Base-by-base conservation (phyloP, 2,888 invertebrate species). In the Eilema griseolum region DNA sequence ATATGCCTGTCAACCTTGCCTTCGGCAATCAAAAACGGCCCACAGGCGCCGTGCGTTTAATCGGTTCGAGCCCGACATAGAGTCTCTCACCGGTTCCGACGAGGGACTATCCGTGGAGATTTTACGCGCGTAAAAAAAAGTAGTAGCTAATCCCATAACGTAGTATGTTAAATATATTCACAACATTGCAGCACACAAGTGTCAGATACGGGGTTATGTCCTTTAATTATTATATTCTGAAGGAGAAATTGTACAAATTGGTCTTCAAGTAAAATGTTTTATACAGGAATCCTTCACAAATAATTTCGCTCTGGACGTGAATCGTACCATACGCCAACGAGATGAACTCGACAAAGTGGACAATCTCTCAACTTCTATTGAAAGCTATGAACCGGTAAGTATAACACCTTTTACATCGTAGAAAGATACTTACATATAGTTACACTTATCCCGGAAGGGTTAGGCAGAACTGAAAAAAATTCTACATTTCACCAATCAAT, bases 351-450 rank as follows among this genome's bases (percentile, higher is more conserved):
- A 89, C 20, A 88, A 81, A 33, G 28, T 94, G 2, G 90, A 89
- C 0, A 73, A 72, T 0, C 62, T 93, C 0, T 69, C 84, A 0
- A 87, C 80, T 28, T 74, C 78, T 0, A 83, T 95, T 1, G 94
- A 95, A 5, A 33, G 83, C 0, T 93, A 85, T 62, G 93, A 94
- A 37, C 97, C 99, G 86, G 98, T 98, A 92, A 96, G 97, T 85
- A 31, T 23, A 52, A 56, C 5, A 11, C 24, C 16, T 26, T 28
- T 23, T 41, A 52, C 24, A 31, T 1, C 37, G 1, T 10, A 33
- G 33, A 33, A 33, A 14, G 20, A 46, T 26, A 10, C 16, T 4
- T 37, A n/a, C 16, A 2, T 7, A 20, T 7, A 46, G 12, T 57
- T 24, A 57, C 57, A 24, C 20, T 23, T 57, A 57, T 11, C 57